Conservation (phyloP, 2,113 vertebrate species). For the Ahaetulla prasina region DNA sequence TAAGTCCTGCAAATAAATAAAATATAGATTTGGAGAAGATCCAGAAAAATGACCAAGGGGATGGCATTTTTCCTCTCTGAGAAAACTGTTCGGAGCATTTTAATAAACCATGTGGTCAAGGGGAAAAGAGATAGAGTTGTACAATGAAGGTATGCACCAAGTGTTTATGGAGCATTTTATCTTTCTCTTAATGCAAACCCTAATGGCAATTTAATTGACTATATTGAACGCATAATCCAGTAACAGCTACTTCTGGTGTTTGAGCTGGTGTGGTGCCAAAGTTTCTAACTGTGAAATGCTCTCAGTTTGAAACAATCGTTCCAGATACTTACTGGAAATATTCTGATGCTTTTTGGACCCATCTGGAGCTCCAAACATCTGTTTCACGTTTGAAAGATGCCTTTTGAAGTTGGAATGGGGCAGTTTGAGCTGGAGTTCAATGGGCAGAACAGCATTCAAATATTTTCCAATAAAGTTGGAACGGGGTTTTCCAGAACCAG, state of each 20-base stretch:
- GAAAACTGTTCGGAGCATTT: neutral
- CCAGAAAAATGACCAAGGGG: neutral
- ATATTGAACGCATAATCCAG: neutral
- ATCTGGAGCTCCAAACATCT: neutral
- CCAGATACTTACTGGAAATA: neutral
- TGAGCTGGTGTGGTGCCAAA: neutral
- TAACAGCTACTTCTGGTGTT: neutral
- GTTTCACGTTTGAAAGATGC: neutral
- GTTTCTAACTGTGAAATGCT: neutral
- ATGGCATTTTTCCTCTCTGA: neutral
- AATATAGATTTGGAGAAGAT: neutral
- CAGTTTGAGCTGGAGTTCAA: neutral
- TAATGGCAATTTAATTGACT: neutral
- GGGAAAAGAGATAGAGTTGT: neutral
- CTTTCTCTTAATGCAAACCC: neutral
- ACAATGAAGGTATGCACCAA: neutral
- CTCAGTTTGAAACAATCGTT: neutral
- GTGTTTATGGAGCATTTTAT: neutral
- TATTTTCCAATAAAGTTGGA: neutral
- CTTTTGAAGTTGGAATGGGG: neutral
- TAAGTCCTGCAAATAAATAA: neutral
- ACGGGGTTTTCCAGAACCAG: neutral
- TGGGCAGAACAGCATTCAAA: neutral
- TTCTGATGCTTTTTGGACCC: neutral
- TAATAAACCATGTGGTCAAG: neutral